Evolutionary conservation across 2,888 invertebrate species (phyloP).

Genomic region (Drosophila niveifrons): DNA sequence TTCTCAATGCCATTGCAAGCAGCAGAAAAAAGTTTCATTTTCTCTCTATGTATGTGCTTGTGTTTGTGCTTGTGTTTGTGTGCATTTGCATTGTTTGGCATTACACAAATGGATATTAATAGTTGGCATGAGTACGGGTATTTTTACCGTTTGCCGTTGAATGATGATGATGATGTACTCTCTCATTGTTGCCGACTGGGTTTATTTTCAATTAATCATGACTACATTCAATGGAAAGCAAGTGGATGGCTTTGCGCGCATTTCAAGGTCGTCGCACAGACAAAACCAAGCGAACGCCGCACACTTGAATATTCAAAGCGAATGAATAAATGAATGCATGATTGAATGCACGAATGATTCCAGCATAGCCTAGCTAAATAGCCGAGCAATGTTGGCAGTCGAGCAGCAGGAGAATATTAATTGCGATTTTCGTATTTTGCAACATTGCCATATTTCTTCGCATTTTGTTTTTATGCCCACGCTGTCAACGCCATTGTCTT

Average conservation of each 20-base stretch:
- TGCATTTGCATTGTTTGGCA: slow-evolving; percentile 74
- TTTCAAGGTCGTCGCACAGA: slow-evolving; percentile 59
- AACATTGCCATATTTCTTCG: slow-evolving; percentile 60
- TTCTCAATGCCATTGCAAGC: slow-evolving; percentile 37
- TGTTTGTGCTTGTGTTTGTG: slow-evolving; percentile 44
- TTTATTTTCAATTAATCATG: slow-evolving; percentile 77
- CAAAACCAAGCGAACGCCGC: slow-evolving; percentile 30
- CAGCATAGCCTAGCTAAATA: slow-evolving; percentile 13
- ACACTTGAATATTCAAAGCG: slow-evolving; percentile 52
- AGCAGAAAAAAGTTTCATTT: slow-evolving; percentile 59
- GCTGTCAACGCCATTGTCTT: slow-evolving; percentile 75
- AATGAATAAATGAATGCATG: slow-evolving; percentile 63
- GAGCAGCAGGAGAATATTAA: slow-evolving; percentile 53
- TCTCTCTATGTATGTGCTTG: slow-evolving; percentile 42
- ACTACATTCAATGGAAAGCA: slow-evolving; percentile 19
- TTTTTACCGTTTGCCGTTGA: slow-evolving; percentile 29
- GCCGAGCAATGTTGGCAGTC: neutral
- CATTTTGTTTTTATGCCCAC: slow-evolving; percentile 40
- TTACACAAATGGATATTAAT: slow-evolving; percentile 74
- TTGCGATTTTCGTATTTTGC: slow-evolving; percentile 59
- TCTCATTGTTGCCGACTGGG: slow-evolving; percentile 47
- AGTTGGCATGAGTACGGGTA: slow-evolving; percentile 51
- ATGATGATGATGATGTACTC: slow-evolving; percentile 49
- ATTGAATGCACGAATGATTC: slow-evolving; percentile 59
- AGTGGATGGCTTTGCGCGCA: slow-evolving; percentile 21